Evolutionary conservation across 2,113 vertebrate species (phyloP).

Genomic region (Hucho hucho): DNA sequence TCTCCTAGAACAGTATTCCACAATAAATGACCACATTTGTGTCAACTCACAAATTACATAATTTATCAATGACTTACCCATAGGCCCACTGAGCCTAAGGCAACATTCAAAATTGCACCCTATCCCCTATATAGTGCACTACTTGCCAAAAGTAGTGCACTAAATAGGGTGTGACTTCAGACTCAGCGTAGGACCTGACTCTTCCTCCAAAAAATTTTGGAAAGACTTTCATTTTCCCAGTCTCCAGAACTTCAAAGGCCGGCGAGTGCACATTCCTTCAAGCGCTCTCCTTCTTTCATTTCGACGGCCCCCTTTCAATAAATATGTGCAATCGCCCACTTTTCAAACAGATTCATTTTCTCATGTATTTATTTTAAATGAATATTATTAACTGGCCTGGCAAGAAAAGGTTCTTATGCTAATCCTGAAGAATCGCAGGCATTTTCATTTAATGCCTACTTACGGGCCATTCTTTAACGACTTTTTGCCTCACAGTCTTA

Average conservation of each 20-base stretch:
- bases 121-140: no score
- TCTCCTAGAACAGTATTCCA: no score
- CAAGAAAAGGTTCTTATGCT: conserved; percentile 77
- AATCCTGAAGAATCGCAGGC: conserved; percentile 79
- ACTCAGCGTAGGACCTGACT: conserved; percentile 36
- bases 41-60: neutral
- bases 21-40: no score
- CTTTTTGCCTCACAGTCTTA: conserved; percentile 79
- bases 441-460: conserved; percentile 77
- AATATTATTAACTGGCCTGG: conserved; percentile 78
- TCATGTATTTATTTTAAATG: conserved; percentile 74
- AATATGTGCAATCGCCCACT: conserved; percentile 72
- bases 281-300: conserved; percentile 57
- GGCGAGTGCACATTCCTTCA: conserved; percentile 67
- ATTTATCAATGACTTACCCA: neutral
- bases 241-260: conserved; percentile 70
- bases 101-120: no score
- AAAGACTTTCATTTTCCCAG: conserved; percentile 74
- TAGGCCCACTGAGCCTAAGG: no score
- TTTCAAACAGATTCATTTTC: conserved; percentile 70
- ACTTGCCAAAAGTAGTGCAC: no score
- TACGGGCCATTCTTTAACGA: conserved; percentile 76
- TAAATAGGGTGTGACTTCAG: conserved; percentile 19
- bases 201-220: conserved; percentile 53
- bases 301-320: conserved; percentile 66